A percentile compares a stretch with the other conserved stretches of the same genome.
Conservation (phyloP, 2,113 vertebrate species). For the Siniperca knerii region DNA sequence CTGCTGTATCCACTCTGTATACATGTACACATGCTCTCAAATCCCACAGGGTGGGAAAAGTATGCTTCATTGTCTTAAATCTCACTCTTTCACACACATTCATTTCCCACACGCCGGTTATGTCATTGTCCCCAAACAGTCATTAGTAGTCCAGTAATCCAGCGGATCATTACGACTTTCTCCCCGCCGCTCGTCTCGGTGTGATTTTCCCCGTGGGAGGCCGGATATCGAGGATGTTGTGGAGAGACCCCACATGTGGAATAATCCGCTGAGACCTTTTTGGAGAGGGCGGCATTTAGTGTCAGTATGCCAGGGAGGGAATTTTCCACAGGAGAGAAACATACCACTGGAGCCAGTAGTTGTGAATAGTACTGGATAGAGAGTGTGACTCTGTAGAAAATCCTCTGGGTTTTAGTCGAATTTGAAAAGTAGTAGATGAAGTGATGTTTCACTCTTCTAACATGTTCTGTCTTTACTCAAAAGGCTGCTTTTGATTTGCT, state of each 20-base stretch:
- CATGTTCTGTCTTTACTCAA: neutral
- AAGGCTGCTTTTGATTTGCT: neutral
- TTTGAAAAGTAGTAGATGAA: neutral
- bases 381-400: slow-evolving; percentile 26
- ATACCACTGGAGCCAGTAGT: neutral
- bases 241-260: slow-evolving; percentile 73
- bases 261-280: slow-evolving; percentile 52
- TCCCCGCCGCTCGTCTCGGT: slow-evolving; percentile 27
- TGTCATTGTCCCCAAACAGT: slow-evolving; percentile 76
- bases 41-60: slow-evolving; percentile 57
- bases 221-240: slow-evolving; percentile 43
- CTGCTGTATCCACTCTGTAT: slow-evolving; percentile 28
- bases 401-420: neutral
- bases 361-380: neutral
- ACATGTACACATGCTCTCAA: slow-evolving; percentile 23
- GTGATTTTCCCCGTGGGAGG: slow-evolving; percentile 66
- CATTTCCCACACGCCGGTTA: slow-evolving; percentile 56
- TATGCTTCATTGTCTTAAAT: slow-evolving; percentile 16
- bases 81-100: slow-evolving; percentile 41
- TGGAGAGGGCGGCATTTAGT: slow-evolving; percentile 34
- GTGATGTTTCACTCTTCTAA: neutral
- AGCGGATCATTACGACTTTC: slow-evolving; percentile 30
- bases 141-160: slow-evolving; percentile 73
- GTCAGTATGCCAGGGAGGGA: slow-evolving; percentile 44
- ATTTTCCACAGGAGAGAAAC: slow-evolving; percentile 35